Conservation (phyloP, 2,888 invertebrate genomes). For the Nymphalis polychloros region DNA sequence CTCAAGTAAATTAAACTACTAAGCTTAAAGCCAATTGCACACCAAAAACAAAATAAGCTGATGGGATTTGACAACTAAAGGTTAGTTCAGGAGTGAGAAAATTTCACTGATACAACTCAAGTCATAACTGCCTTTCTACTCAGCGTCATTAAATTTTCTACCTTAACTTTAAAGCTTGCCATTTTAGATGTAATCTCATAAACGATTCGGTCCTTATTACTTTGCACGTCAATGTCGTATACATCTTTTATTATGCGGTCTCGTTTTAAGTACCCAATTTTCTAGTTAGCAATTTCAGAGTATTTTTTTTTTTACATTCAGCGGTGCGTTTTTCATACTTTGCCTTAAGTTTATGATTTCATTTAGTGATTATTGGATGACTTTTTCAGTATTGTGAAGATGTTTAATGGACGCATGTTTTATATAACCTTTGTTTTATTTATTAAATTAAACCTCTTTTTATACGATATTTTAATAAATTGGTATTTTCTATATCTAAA, state of each 20-base stretch:
- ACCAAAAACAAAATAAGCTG: not conserved
- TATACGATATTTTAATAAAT: too few species aligned
- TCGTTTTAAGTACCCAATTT: slow-evolving; percentile 31
- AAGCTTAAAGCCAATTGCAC: not conserved
- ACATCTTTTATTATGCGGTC: slow-evolving; percentile 29
- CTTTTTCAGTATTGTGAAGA: not conserved
- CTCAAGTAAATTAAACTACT: not conserved
- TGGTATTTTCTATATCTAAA: too few species aligned
- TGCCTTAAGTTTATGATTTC: slow-evolving; percentile 19
- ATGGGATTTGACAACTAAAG: slow-evolving; percentile 4
- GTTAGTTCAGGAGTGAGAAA: slow-evolving; percentile 16
- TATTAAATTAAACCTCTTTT: too few species aligned
- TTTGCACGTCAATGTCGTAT: slow-evolving; percentile 19
- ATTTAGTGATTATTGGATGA: slow-evolving; percentile 12
- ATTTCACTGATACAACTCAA: slow-evolving; percentile 29
- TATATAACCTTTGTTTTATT: too few species aligned
- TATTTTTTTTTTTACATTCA: slow-evolving; percentile 24
- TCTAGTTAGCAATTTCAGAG: slow-evolving; percentile 32
- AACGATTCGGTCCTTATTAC: slow-evolving; percentile 27
- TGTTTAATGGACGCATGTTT: too few species aligned
- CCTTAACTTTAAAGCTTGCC: slow-evolving; percentile 11
- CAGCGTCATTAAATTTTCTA: slow-evolving; percentile 32
- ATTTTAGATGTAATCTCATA: slow-evolving; percentile 29
- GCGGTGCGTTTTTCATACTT: slow-evolving; percentile 8
- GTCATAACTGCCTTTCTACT: slow-evolving; percentile 28